Percentiles rank a stretch among this genome's conserved stretches.
Conservation (phyloP, 2,888 invertebrate species). For the Deilephila porcellus region DNA sequence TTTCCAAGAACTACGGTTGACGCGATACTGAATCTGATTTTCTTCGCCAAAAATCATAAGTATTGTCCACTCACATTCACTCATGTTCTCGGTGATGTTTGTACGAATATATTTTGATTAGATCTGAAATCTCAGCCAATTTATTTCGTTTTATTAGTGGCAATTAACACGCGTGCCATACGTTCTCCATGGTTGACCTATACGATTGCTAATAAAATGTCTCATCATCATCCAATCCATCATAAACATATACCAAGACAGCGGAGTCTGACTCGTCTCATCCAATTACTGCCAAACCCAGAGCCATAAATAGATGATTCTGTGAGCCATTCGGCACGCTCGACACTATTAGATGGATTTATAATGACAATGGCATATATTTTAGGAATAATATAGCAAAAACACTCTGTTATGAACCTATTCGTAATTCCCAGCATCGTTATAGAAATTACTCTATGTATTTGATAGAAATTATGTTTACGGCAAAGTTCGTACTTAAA, state of each 20-base stretch:
- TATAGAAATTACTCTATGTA: too few relatives aligned
- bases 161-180: background rate
- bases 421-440: too few relatives aligned
- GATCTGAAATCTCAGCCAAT: background rate
- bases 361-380: too few relatives aligned
- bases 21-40: too few relatives aligned
- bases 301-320: background rate
- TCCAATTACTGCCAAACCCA: slow-evolving; percentile 1
- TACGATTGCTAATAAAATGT: slow-evolving; percentile 14
- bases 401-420: too few relatives aligned
- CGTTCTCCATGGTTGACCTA: background rate
- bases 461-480: too few relatives aligned
- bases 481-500: too few relatives aligned
- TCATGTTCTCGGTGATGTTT: too few relatives aligned
- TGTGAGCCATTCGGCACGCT: background rate
- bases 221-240: slow-evolving; percentile 1
- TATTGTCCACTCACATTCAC: too few relatives aligned
- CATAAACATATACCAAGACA: background rate
- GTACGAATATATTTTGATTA: too few relatives aligned
- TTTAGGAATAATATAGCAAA: background rate
- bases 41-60: too few relatives aligned
- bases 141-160: background rate
- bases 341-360: background rate
- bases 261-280: background rate
- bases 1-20: too few relatives aligned